phyloP scores from a whole-genome alignment of 2,888 invertebrate genomes.

The Diplazon laetatorius region DNA sequence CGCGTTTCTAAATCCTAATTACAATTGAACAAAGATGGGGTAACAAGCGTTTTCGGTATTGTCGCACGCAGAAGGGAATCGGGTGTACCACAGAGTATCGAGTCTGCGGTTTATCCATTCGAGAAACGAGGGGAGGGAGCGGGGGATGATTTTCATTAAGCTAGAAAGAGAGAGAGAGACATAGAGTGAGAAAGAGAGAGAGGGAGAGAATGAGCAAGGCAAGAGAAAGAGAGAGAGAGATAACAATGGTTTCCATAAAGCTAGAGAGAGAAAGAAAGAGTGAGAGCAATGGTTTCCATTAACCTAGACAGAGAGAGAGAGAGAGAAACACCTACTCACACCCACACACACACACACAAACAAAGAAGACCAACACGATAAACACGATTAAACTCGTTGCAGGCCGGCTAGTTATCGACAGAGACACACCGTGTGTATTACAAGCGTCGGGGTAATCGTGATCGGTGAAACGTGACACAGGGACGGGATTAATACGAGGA shows the following conservation, averaged over 20 bases:
- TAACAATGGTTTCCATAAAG: background rate
- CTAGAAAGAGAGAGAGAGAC: background rate
- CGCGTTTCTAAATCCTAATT: slow-evolving; percentile 2
- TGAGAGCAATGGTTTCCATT: too few species aligned
- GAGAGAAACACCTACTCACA: background rate
- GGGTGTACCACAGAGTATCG: slow-evolving; percentile 51
- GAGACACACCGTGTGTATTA: slow-evolving; percentile 61
- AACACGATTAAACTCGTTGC: slow-evolving; percentile 18
- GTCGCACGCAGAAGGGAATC: slow-evolving; percentile 40
- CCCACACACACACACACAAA: too few species aligned
- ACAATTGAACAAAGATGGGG: slow-evolving; percentile 10
- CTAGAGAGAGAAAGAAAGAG: background rate
- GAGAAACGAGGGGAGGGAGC: slow-evolving; percentile 9
- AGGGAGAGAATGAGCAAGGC: background rate
- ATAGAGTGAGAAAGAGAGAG: background rate
- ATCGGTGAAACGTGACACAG: slow-evolving; percentile 64
- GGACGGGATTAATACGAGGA: slow-evolving; percentile 63
- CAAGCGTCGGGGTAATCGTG: slow-evolving; percentile 53
- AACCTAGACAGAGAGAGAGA: background rate
- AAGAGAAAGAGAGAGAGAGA: slow-evolving; percentile 19
- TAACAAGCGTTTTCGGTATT: slow-evolving; percentile 49
- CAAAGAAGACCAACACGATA: too few species aligned
- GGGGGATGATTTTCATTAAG: background rate
- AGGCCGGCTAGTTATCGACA: slow-evolving; percentile 50
- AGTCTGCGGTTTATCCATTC: slow-evolving; percentile 49